Evolutionary conservation across 2,888 invertebrate genomes (phyloP).

Genomic region (Dryocosmus kuriphilus): DNA sequence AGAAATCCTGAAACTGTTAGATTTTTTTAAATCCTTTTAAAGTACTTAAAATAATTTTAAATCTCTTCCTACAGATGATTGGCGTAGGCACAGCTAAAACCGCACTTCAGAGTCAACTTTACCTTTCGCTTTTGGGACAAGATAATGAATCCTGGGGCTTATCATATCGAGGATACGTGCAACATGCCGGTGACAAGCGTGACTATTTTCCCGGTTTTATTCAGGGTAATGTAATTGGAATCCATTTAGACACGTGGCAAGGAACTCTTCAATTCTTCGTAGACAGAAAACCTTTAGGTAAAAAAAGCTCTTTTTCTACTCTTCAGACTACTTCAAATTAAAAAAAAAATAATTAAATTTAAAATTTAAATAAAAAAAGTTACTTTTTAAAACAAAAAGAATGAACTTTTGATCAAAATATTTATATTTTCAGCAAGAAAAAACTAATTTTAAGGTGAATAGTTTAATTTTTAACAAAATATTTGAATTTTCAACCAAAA

Average conservation of each 20-base stretch:
- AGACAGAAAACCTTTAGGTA: slow-evolving; percentile 87
- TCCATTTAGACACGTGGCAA: slow-evolving; percentile 89
- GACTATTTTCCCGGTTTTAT: slow-evolving; percentile 84
- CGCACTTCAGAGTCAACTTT: slow-evolving; percentile 82
- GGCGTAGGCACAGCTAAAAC: slow-evolving; percentile 91
- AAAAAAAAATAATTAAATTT: too few relatives aligned
- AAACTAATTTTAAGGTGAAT: too few relatives aligned
- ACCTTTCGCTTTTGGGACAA: slow-evolving; percentile 88
- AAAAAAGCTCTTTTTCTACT: slow-evolving; percentile 11
- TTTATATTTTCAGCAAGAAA: too few relatives aligned
- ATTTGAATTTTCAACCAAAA: too few relatives aligned
- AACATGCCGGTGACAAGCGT: slow-evolving; percentile 82
- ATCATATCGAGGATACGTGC: slow-evolving; percentile 87
- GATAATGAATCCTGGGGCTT: slow-evolving; percentile 92
- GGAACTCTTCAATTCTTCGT: slow-evolving; percentile 91
- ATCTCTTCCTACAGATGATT: slow-evolving; percentile 89
- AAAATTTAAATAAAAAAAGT: too few relatives aligned
- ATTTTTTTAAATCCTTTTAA: too few relatives aligned
- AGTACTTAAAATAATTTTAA: too few relatives aligned
- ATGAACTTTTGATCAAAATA: too few relatives aligned
- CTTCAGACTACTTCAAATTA: too few relatives aligned
- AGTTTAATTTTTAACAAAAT: too few relatives aligned
- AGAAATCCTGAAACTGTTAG: too few relatives aligned
- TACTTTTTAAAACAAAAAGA: too few relatives aligned
- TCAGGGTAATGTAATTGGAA: slow-evolving; percentile 88